phyloP scores from a whole-genome alignment of 2,797 vertebrate species.

The Lindbergichthys nudifrons region DNA sequence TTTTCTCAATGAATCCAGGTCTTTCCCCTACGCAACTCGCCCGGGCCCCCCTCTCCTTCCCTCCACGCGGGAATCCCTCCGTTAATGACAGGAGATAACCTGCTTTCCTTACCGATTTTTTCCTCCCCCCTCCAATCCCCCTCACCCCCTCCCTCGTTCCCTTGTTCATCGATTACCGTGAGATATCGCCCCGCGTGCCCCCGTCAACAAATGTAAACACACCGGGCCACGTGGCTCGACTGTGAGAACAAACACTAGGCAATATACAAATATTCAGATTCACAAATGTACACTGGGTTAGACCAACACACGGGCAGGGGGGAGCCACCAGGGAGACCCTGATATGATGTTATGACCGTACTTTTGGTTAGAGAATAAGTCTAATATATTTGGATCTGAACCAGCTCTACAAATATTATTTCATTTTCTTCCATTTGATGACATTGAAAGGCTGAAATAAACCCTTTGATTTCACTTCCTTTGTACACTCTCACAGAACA shows the following conservation, averaged over 20 bases:
- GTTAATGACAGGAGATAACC: constrained; percentile 89
- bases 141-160: constrained; percentile 39
- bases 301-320: constrained; percentile 9
- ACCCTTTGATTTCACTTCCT: background rate
- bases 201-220: constrained; percentile 83
- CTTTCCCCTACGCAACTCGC: constrained; percentile 70
- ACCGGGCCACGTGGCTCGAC: constrained; percentile 69
- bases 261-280: constrained; percentile 62
- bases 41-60: constrained; percentile 51
- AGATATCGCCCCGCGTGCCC: constrained; percentile 83
- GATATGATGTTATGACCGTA: background rate
- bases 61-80: constrained; percentile 84
- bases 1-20: constrained; percentile 87
- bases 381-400: background rate
- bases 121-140: constrained; percentile 26
- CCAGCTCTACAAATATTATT: background rate
- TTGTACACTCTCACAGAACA: background rate
- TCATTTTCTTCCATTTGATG: background rate
- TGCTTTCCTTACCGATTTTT: constrained; percentile 90
- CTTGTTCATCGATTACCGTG: constrained; percentile 87
- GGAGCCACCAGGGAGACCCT: background rate
- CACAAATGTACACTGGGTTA: constrained; percentile 19
- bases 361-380: background rate
- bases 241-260: constrained; percentile 46
- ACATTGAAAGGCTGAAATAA: background rate